Base-by-base conservation (phyloP, 2,113 vertebrate species). In the Tachuris rubrigastra region DNA sequence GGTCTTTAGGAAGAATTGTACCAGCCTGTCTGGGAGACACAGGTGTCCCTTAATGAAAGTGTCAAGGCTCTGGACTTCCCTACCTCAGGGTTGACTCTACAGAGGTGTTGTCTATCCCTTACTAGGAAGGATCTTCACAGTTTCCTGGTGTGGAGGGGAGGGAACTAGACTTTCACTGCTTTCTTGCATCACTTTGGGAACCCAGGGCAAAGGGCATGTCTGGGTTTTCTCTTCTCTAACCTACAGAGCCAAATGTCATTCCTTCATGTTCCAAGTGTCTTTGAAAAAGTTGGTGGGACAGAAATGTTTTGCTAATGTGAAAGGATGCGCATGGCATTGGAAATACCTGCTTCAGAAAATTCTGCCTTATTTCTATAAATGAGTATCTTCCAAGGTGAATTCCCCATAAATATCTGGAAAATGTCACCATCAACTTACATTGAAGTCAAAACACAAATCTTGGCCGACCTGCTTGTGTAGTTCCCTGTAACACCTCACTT, bases 401-500 rank as follows among this genome's bases (percentile, higher is more conserved):
- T 81, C 59, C 59, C 74, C 75, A 91, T 94, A 97, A 98, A 97
- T 98, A 97, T 96, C 98, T 98, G 97, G 95, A 96, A 97, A 97
- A 97, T 78, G 89, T 98, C 93, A 81, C 60, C 42, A 80, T 93
- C 75, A 80, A 59, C 71, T 81, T 89, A 86, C 44, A 82, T 42
- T 82, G 58, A 69, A 94, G 73, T 88, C 97, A 98, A 97, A 95
- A 95, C 21, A 3, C 95, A 97, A 98, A 97, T 98, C 95, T 97
- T 98, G 98, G 98, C 98, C 97, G 97, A 98, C 98, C 97, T 82
- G 8, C 58, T 73, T 23, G 25, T 72, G 67, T 91, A 95, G 96
- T 89, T 97, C 93, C 53, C 87, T 95, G 85, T 97, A 98, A 98
- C 97, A 96, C 94, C 96, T 94, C 85, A 95, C 95, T 98, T 97